Evolutionary conservation across 2,113 vertebrate species (phyloP).

Genomic region (Emydura subglobosa): DNA sequence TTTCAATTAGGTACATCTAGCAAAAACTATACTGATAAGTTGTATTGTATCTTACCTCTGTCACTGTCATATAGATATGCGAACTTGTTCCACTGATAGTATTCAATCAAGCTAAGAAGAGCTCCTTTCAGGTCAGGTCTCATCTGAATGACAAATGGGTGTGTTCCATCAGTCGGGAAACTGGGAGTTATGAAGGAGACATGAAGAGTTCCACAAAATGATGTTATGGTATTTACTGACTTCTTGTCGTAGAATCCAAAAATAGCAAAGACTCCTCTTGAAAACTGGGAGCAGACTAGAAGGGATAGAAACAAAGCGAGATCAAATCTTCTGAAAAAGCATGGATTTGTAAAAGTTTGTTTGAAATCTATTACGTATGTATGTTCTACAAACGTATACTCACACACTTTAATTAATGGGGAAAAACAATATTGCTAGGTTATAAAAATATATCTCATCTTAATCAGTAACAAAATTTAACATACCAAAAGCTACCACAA

Average conservation of each 20-base stretch:
- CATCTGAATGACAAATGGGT: slow-evolving; percentile 99
- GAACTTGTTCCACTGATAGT: slow-evolving; percentile 99
- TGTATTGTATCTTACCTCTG: slow-evolving; percentile 85
- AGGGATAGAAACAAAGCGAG: slow-evolving; percentile 44
- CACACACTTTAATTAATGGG: not conserved
- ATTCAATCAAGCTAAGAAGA: slow-evolving; percentile 96
- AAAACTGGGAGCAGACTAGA: slow-evolving; percentile 99
- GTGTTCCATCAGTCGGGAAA: slow-evolving; percentile 96
- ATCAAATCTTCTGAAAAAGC: not conserved
- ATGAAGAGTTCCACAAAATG: slow-evolving; percentile 97
- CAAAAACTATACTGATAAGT: not conserved
- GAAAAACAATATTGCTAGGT: not conserved
- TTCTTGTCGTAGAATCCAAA: slow-evolving; percentile 99
- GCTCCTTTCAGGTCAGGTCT: slow-evolving; percentile 98
- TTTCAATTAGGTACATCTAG: not conserved
- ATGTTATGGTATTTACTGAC: slow-evolving; percentile 99
- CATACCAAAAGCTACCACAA: not conserved
- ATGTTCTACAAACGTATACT: not conserved
- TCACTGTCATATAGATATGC: slow-evolving; percentile 99
- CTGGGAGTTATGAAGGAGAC: slow-evolving; percentile 99
- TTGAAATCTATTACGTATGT: not conserved
- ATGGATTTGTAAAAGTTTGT: not conserved
- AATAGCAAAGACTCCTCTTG: slow-evolving; percentile 98
- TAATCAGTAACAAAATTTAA: not conserved
- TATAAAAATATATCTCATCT: not conserved